Conservation (phyloP, 2,113 vertebrate species). For the Otolemur garnettii region DNA sequence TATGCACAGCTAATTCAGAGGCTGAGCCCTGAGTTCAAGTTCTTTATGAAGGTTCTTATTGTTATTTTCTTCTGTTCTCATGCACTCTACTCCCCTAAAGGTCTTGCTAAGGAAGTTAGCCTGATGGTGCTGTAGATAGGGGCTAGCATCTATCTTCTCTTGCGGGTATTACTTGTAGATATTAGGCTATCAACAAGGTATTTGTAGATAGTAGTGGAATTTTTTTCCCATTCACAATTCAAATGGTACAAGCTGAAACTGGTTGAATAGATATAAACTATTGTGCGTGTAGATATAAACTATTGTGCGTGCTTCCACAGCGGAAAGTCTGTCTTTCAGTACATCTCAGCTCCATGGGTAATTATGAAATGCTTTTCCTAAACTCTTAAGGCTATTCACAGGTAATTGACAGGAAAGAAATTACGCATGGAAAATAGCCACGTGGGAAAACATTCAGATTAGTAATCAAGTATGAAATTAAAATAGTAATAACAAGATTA, state of each 20-base stretch:
- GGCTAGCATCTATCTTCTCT: neutral
- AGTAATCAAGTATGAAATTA: constrained; percentile 19
- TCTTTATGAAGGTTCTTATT: neutral
- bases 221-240: neutral
- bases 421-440: neutral
- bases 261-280: neutral
- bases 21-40: neutral
- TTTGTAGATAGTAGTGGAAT: neutral
- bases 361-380: neutral
- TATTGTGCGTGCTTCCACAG: neutral
- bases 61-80: neutral
- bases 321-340: neutral
- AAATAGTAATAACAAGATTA: constrained; percentile 52
- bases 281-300: neutral
- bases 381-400: neutral
- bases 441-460: constrained; percentile 3
- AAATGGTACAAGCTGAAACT: neutral
- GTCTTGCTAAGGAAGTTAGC: neutral
- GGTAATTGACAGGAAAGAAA: constrained; percentile 3
- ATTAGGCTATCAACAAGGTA: neutral
- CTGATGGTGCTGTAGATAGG: neutral
- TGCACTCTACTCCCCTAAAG: neutral
- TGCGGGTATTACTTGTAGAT: neutral
- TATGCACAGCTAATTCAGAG: neutral
- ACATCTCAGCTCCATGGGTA: neutral